These are phyloP conservation scores for Sinopyrophorus schimmeli DNA, from an alignment of 2,888 invertebrate species.

Conservation along the genomic window DNA sequence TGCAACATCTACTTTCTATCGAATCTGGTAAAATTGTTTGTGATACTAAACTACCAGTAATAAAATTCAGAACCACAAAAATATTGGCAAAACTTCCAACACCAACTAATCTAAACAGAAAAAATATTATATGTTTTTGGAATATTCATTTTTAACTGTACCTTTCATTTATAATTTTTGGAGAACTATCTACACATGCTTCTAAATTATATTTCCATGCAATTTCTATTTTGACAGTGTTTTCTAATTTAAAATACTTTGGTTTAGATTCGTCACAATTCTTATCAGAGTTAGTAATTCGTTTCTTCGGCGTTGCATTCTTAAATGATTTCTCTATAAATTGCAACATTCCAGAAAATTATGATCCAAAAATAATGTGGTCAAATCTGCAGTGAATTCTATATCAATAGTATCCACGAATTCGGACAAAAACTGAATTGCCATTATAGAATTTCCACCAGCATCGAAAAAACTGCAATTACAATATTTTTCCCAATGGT, in stretches of 20 bases:
- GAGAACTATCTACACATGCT: conserved; percentile 85
- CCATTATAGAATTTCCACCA: conserved; percentile 75
- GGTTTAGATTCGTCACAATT: background rate
- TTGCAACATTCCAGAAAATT: conserved; percentile 51
- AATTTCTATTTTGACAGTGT: conserved; percentile 39
- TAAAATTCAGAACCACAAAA: conserved; percentile 63
- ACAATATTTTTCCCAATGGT: conserved; percentile 28
- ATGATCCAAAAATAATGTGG: conserved; percentile 60
- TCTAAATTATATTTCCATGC: conserved; percentile 65
- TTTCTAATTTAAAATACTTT: background rate
- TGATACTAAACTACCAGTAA: conserved; percentile 59
- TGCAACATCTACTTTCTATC: conserved; percentile 65
- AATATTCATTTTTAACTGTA: no score
- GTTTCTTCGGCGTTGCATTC: background rate
- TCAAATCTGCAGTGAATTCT: conserved; percentile 57
- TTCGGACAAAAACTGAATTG: conserved; percentile 65
- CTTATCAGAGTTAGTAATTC: background rate
- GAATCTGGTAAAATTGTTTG: conserved; percentile 64
- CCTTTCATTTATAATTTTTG: conserved; percentile 60
- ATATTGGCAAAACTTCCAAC: conserved; percentile 77
- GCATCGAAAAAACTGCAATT: conserved; percentile 60
- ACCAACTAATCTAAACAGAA: conserved; percentile 51
- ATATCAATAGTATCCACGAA: conserved; percentile 56
- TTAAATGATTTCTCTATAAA: conserved; percentile 47
- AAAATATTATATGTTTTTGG: background rate